Evolutionary conservation across 2,113 vertebrate species (phyloP), one percentile per base, ranked within the genome.

Genomic region (Odocoileus hemionus): DNA sequence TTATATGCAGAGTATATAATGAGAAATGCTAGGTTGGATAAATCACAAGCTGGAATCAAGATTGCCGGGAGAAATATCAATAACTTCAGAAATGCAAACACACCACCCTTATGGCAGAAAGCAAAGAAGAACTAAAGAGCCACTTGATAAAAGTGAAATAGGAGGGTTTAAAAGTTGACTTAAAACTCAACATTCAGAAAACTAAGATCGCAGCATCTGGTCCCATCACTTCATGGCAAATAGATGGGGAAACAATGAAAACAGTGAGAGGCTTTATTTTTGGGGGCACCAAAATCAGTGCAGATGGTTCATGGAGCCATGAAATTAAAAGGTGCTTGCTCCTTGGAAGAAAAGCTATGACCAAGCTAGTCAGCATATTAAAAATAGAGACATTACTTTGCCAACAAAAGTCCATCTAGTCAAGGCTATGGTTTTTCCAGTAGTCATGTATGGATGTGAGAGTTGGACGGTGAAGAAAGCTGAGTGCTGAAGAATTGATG

Each of bases 201-300:
- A 70, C 67, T 39, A 39, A 39, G 10, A 12, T 70, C 2, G 6
- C 0, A 1, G 67, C 36, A 70, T 70, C n/a, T 0, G 4, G n/a
- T 70, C n/a, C 64, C n/a, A 70, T 70, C 19, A 39, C n/a, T 70
- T 39, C 19, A 70, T 70, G 67, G n/a, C 5, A 70, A 36, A 39
- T 70, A 39, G 19, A 39, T 23, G 67, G 67, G 5, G n/a, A 70
- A 39, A 39, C n/a, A 6, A 0, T 70, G 19, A 10, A 39, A 39
- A 70, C 10, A 23, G 10, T 70, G n/a, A 70, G 17, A 70, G 19
- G 36, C 10, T 70, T 70, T 70, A 39, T 70, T 70, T 39, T 70
- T 0, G 0, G 0, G 17, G 19, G 67, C 67, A 1, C 19, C n/a
- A 70, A 70, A 39, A 39, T 70, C n/a, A 23, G 19, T 23, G n/a